These are phyloP conservation scores for Zelostemma sp. DNA, from an alignment of 1,140 invertebrate genomes.

Conservation along the genomic window DNA sequence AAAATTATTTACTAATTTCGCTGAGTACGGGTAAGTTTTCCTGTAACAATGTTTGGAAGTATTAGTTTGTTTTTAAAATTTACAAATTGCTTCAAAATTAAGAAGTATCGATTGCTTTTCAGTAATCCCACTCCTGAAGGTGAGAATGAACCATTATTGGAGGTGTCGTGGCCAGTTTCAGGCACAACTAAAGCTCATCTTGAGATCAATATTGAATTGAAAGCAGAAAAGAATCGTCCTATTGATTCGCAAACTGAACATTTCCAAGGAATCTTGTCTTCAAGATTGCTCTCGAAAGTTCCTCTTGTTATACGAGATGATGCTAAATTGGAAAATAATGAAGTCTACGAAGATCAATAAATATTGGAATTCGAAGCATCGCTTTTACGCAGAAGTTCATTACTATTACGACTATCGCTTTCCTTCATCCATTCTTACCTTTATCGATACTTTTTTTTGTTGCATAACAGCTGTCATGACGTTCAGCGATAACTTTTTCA, in stretches of 20 bases:
- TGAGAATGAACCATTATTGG: constrained; percentile 6
- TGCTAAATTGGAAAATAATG: no score
- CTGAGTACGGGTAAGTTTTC: constrained; percentile 74
- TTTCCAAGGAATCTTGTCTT: not conserved
- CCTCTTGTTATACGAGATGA: no score
- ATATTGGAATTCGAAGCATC: no score
- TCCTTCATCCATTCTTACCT: not conserved
- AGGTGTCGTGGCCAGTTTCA: constrained; percentile 21
- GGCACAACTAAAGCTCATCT: constrained; percentile 10
- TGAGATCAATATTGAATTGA: constrained; percentile 23
- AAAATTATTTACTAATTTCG: constrained; percentile 77
- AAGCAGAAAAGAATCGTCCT: constrained; percentile 15
- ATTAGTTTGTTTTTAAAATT: not conserved
- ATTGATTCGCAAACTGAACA: not conserved
- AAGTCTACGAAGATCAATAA: no score
- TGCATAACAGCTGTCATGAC: not conserved
- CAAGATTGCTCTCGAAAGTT: no score
- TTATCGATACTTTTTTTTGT: not conserved
- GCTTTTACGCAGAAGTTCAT: no score
- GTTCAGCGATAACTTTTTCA: not conserved
- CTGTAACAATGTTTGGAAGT: no score
- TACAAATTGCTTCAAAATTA: not conserved
- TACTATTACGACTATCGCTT: no score
- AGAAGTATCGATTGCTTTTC: not conserved
- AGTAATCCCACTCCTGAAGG: constrained; percentile 28